phyloP scores from a whole-genome alignment of 2,888 invertebrate species.

The Frankliniella fusca region DNA sequence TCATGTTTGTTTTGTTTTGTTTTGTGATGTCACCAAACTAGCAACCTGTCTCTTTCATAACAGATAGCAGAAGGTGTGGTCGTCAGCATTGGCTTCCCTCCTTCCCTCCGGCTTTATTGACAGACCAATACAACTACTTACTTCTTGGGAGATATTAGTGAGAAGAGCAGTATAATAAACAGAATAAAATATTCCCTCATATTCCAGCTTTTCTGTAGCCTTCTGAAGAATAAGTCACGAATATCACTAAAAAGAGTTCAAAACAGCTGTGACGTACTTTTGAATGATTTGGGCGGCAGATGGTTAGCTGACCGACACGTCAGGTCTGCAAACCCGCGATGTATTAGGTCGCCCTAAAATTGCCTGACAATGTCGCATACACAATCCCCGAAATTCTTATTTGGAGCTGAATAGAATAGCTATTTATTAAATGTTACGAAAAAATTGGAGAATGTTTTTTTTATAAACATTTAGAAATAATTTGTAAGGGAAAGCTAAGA shows the following conservation, averaged over 20 bases:
- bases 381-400: too few species aligned
- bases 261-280: too few species aligned
- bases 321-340: too few species aligned
- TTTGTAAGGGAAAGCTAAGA: background rate
- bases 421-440: background rate
- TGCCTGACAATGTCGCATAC: too few species aligned
- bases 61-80: background rate
- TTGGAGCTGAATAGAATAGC: background rate
- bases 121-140: background rate
- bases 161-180: background rate
- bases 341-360: too few species aligned
- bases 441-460: background rate
- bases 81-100: background rate
- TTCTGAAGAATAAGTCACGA: background rate
- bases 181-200: background rate
- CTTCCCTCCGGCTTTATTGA: background rate
- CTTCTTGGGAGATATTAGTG: background rate
- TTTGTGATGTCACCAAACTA: background rate
- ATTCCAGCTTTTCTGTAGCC: background rate
- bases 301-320: too few species aligned
- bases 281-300: too few species aligned
- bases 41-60: background rate
- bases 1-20: constrained; percentile 53
- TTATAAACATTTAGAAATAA: too few species aligned
- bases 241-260: background rate